These are phyloP conservation scores for Riparia riparia DNA, from an alignment of 2,113 vertebrate genomes.

Conservation along the genomic window DNA sequence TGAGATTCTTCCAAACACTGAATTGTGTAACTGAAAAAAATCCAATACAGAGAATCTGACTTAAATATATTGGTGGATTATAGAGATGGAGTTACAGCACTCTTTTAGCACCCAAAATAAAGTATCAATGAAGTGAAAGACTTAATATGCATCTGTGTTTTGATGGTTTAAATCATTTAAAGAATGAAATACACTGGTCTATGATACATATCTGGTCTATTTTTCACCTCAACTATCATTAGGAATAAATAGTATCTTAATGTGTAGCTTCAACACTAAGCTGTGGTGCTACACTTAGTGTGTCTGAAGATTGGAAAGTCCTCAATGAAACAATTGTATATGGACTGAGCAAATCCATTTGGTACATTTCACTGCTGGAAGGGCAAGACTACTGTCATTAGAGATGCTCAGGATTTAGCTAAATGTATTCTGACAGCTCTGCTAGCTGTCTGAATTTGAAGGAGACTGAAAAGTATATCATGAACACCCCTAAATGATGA, in stretches of 20 bases:
- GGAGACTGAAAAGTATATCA: background rate
- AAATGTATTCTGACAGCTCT: background rate
- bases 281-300: background rate
- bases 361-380: background rate
- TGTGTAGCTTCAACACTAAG: background rate
- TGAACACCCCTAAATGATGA: background rate
- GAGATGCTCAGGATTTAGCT: background rate
- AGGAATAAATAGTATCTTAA: background rate
- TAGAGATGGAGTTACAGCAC: background rate
- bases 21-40: constrained; percentile 6
- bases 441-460: background rate
- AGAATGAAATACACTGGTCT: background rate
- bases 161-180: background rate
- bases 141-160: background rate
- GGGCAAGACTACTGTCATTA: background rate
- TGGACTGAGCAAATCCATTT: background rate
- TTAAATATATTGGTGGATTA: background rate
- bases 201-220: background rate
- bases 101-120: background rate
- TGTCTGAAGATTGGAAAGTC: background rate
- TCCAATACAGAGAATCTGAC: background rate
- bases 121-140: background rate
- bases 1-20: constrained; percentile 5
- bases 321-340: background rate
- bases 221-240: background rate